These are phyloP conservation scores for Apis cerana DNA, from an alignment of 1,140 invertebrate genomes.

Conservation along the genomic window DNA sequence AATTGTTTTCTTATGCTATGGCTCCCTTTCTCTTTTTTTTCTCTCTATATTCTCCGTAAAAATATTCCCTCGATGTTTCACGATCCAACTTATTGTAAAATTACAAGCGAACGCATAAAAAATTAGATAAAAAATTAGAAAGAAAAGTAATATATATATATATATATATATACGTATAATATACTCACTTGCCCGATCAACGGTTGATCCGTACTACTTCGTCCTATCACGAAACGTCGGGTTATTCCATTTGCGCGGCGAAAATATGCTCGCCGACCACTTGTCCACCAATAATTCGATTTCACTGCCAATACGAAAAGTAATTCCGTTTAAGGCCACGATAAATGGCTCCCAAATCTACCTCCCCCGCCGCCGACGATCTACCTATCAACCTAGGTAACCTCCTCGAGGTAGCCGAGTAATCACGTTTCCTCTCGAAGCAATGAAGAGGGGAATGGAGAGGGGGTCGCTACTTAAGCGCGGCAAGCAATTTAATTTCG, in stretches of 20 bases:
- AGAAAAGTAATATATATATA: too few relatives aligned
- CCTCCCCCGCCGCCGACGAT: background rate
- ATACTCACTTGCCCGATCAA: too few relatives aligned
- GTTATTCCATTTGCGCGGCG: too few relatives aligned
- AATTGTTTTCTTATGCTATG: background rate
- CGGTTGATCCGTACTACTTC: too few relatives aligned
- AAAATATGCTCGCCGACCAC: too few relatives aligned
- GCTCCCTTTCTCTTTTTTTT: background rate
- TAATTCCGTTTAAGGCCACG: background rate
- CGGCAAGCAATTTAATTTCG: constrained; percentile 42
- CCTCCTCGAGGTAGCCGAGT: background rate
- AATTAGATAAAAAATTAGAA: too few relatives aligned
- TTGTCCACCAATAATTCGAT: too few relatives aligned
- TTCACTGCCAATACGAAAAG: background rate
- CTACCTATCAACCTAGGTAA: background rate
- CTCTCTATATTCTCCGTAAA: background rate
- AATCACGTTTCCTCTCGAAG: background rate
- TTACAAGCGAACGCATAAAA: too few relatives aligned
- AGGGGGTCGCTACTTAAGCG: constrained; percentile 28
- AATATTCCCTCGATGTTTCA: too few relatives aligned
- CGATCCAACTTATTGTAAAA: background rate
- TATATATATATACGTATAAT: too few relatives aligned
- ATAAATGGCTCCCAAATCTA: background rate
- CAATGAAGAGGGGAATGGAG: background rate
- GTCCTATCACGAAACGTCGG: too few relatives aligned